Percentiles rank a stretch among this genome's conserved stretches.
These are phyloP conservation scores for Marmota monax DNA, from an alignment of 2,113 vertebrate genomes.

Conservation along the genomic window DNA sequence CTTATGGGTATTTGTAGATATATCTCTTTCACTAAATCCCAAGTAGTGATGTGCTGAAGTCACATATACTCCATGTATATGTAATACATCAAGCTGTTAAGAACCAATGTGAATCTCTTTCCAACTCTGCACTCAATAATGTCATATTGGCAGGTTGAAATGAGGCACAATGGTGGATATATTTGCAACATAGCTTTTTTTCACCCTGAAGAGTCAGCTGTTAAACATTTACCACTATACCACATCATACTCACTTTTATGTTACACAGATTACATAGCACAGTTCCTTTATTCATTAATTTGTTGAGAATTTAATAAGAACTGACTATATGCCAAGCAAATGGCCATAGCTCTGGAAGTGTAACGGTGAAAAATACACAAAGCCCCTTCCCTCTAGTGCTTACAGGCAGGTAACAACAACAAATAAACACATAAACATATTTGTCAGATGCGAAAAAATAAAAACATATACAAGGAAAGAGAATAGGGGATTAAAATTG, in stretches of 20 bases:
- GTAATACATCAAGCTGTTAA: not conserved
- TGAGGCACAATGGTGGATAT: not conserved
- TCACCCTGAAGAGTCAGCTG: not conserved
- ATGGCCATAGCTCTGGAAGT: not conserved
- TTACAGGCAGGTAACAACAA: constrained; percentile 3
- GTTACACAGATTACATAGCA: not conserved
- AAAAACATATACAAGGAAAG: not conserved
- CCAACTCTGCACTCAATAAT: constrained; percentile 23
- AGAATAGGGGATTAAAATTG: not conserved
- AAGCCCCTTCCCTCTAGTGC: not conserved
- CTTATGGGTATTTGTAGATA: not conserved
- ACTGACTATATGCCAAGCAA: not conserved
- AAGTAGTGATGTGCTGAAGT: not conserved
- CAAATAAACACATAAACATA: constrained; percentile 3
- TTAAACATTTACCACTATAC: not conserved
- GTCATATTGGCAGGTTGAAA: constrained; percentile 16
- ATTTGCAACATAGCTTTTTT: not conserved
- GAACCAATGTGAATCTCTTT: not conserved
- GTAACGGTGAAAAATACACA: not conserved
- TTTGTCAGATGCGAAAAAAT: not conserved
- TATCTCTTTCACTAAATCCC: constrained; percentile 20
- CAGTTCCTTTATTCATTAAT: constrained; percentile 25
- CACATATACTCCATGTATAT: not conserved
- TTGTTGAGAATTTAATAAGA: constrained; percentile 28
- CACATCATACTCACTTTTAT: constrained; percentile 5